Evolutionary conservation across 2,797 vertebrate genomes (phyloP).

Genomic region (Pygocentrus nattereri): DNA sequence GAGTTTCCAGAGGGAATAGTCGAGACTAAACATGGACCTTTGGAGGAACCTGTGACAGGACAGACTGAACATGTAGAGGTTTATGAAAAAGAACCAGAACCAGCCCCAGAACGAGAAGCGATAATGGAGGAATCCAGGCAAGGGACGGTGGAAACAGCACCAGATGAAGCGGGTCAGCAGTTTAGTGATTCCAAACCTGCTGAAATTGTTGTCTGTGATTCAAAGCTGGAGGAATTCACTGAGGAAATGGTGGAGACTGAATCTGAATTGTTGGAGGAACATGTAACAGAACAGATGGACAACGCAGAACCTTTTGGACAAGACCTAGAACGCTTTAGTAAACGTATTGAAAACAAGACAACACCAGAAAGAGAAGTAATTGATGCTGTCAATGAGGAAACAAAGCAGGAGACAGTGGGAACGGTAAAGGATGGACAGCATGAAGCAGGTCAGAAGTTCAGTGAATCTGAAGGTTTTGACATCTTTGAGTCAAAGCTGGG

Average conservation of each 20-base stretch:
- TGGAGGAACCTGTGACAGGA: neutral
- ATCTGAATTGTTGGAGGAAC: neutral
- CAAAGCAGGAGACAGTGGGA: constrained; percentile 66
- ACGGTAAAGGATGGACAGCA: constrained; percentile 37
- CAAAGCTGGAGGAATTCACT: neutral
- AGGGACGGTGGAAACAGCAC: constrained; percentile 59
- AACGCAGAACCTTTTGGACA: neutral
- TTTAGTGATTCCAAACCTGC: neutral
- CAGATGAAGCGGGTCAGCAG: constrained; percentile 62
- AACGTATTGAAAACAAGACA: neutral
- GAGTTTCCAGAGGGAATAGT: neutral
- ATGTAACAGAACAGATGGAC: too few species aligned
- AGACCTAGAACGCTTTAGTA: neutral
- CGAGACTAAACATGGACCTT: neutral
- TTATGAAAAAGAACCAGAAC: neutral
- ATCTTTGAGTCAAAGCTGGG: neutral
- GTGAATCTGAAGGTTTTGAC: constrained; percentile 45
- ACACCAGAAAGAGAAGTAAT: constrained; percentile 59
- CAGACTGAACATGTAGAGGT: constrained; percentile 16
- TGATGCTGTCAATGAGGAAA: constrained; percentile 54
- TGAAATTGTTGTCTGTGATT: neutral
- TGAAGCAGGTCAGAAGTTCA: constrained; percentile 63
- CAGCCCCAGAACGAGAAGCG: too few species aligned
- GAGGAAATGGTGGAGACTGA: neutral
- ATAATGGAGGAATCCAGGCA: constrained; percentile 64